phyloP scores from a whole-genome alignment of 2,113 vertebrate genomes.

The Megalops atlanticus region DNA sequence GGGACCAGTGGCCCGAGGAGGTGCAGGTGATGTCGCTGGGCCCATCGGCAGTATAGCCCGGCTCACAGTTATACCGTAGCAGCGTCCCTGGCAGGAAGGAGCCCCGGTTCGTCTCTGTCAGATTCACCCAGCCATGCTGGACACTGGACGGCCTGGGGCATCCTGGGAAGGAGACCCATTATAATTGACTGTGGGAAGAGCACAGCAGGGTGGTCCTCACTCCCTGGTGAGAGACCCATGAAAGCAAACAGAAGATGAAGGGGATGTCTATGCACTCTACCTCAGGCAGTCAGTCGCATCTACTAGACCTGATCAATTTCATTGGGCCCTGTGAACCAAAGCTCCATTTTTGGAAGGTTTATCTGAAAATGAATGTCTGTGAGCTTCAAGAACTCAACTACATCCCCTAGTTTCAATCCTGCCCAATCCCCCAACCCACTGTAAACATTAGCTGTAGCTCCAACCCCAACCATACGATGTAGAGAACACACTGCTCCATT shows the following conservation, averaged over 20 bases:
- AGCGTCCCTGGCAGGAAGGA: constrained; percentile 65
- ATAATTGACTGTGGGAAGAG: too few species aligned
- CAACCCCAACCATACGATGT: too few species aligned
- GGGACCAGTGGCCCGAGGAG: constrained; percentile 63
- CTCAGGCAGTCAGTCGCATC: too few species aligned
- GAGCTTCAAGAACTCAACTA: not conserved
- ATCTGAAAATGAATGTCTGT: not conserved
- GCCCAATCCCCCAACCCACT: not conserved
- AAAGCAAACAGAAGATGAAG: too few species aligned
- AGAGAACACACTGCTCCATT: not conserved
- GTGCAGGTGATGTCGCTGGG: constrained; percentile 63
- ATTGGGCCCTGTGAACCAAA: not conserved
- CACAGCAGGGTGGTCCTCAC: too few species aligned
- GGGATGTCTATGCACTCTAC: too few species aligned
- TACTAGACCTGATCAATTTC: not conserved
- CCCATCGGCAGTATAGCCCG: constrained; percentile 65
- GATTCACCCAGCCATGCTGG: constrained; percentile 59
- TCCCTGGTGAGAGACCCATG: too few species aligned
- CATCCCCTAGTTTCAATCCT: too few species aligned
- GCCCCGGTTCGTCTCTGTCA: constrained; percentile 70
- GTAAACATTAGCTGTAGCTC: too few species aligned
- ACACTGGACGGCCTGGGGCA: constrained; percentile 62
- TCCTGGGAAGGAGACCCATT: constrained; percentile 46
- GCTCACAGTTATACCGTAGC: constrained; percentile 68
- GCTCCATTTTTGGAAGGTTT: not conserved